These are phyloP conservation scores for Hypolimnas misippus DNA, from an alignment of 2,888 invertebrate species.

Conservation along the genomic window DNA sequence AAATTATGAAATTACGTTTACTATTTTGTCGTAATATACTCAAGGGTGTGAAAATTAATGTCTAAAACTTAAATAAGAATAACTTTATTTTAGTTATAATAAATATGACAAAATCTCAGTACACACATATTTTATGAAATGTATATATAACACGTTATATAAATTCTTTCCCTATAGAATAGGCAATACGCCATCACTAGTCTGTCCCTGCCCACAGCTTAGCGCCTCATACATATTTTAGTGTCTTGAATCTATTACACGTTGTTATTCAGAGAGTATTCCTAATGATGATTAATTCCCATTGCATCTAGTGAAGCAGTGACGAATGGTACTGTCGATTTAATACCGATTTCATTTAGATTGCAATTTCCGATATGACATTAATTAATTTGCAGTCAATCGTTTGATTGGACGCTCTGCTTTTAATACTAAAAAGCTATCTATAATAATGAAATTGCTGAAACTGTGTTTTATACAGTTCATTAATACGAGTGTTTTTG, in stretches of 20 bases:
- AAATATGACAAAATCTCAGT: too few relatives aligned
- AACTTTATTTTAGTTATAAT: too few relatives aligned
- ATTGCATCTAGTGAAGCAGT: conserved; percentile 14
- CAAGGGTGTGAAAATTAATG: too few relatives aligned
- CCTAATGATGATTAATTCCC: conserved; percentile 25
- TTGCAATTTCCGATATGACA: conserved; percentile 10
- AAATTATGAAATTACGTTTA: too few relatives aligned
- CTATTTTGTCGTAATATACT: too few relatives aligned
- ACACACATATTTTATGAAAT: too few relatives aligned
- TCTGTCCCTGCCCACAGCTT: too few relatives aligned
- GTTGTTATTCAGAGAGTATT: too few relatives aligned
- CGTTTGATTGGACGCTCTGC: background rate
- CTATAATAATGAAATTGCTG: background rate
- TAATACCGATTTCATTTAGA: conserved; percentile 10
- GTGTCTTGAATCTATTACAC: conserved; percentile 6
- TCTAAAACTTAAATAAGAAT: too few relatives aligned
- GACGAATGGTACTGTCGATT: conserved; percentile 4
- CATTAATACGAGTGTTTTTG: background rate
- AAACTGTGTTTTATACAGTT: background rate
- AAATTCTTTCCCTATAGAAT: too few relatives aligned
- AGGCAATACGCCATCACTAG: too few relatives aligned
- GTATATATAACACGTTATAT: too few relatives aligned
- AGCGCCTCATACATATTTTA: conserved; percentile 17
- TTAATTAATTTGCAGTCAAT: conserved; percentile 2
- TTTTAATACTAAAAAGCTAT: background rate